phyloP scores from a whole-genome alignment of 2,888 invertebrate species.

The Odontocolon sp. region DNA sequence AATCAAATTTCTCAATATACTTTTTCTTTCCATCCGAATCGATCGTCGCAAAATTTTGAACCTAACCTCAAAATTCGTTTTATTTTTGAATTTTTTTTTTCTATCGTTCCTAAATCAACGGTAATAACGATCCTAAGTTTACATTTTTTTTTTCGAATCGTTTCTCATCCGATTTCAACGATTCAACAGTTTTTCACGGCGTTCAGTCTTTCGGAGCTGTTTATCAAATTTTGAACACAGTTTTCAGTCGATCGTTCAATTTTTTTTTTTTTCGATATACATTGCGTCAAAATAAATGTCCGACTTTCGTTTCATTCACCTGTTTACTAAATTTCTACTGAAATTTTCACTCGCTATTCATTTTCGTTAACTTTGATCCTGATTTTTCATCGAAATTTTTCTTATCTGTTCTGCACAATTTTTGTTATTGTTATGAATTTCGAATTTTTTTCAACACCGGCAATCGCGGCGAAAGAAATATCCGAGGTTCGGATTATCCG shows the following conservation, averaged over 20 bases:
- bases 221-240: neutral
- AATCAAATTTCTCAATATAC: neutral
- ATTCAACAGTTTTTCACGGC: no score
- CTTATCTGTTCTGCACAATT: neutral
- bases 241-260: no score
- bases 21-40: neutral
- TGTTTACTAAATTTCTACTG: no score
- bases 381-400: no score
- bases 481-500: neutral
- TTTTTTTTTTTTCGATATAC: neutral
- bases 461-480: neutral
- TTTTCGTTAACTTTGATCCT: no score
- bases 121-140: neutral
- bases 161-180: neutral
- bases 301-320: neutral
- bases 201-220: no score
- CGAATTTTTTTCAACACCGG: neutral
- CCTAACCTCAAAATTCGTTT: conserved; percentile 22
- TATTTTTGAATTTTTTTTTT: neutral
- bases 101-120: neutral
- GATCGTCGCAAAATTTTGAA: neutral
- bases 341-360: no score
- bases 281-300: neutral
- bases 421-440: neutral
- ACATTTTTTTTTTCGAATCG: conserved; percentile 11